phyloP scores from a whole-genome alignment of 2,797 vertebrate species.

The Acanthurus lineatus region DNA sequence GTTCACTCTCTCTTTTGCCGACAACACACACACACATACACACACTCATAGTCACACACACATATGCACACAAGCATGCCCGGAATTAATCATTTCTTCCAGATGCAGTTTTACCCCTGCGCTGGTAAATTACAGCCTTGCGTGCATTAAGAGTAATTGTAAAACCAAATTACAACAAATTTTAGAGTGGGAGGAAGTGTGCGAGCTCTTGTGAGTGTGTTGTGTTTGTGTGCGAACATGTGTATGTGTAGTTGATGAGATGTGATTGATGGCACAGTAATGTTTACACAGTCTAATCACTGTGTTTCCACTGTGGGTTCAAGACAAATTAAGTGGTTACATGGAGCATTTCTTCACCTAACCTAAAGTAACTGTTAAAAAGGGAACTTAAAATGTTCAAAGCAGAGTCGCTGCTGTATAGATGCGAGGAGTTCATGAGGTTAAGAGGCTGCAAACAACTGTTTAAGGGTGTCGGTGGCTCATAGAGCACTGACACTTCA shows the following conservation, averaged over 20 bases:
- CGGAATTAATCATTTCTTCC: conserved; percentile 49
- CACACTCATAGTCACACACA: conserved; percentile 6
- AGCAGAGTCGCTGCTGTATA: not conserved
- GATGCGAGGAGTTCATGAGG: not conserved
- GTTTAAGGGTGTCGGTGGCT: not conserved
- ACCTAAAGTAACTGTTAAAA: conserved; percentile 17
- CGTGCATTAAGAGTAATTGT: conserved; percentile 40
- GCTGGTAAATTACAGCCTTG: conserved; percentile 54
- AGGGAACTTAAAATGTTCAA: conserved; percentile 7
- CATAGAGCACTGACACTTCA: conserved; percentile 9
- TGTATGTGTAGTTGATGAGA: conserved; percentile 47
- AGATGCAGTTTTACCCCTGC: conserved; percentile 50
- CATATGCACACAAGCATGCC: conserved; percentile 26
- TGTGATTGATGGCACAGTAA: conserved; percentile 44
- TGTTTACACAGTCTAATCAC: conserved; percentile 66
- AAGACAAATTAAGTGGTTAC: conserved; percentile 55
- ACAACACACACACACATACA: conserved; percentile 23
- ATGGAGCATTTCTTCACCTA: conserved; percentile 36
- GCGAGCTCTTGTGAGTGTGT: too few relatives aligned
- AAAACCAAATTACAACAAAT: conserved; percentile 53
- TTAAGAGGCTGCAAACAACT: not conserved
- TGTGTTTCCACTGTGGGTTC: conserved; percentile 52
- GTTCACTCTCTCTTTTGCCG: not conserved
- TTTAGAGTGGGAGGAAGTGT: conserved; percentile 73
- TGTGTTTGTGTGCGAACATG: conserved; percentile 37